Conservation (phyloP, 2,888 invertebrate genomes). For the Pardosa pseudoannulata region DNA sequence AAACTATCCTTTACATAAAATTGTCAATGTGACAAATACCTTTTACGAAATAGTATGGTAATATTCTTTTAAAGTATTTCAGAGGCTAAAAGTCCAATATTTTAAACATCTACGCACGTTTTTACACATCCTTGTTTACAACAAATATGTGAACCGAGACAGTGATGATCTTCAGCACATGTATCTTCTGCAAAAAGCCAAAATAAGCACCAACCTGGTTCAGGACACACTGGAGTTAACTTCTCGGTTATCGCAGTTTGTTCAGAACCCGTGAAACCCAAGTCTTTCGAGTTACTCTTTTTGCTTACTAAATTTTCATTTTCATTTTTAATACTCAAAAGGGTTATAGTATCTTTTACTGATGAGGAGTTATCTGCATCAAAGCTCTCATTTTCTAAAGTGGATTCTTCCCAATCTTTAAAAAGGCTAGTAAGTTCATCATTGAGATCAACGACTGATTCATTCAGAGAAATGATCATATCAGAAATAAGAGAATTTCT, state of each 20-base stretch:
- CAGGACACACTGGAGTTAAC: slow-evolving; percentile 11
- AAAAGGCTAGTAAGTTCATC: background rate
- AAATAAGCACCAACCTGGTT: slow-evolving; percentile 41
- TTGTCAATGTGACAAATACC: too few species aligned
- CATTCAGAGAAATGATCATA: background rate
- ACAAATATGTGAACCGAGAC: slow-evolving; percentile 33
- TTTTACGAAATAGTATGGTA: too few species aligned
- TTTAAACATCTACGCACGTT: slow-evolving; percentile 37
- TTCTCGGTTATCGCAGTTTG: background rate
- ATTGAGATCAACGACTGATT: too few species aligned
- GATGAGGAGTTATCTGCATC: background rate
- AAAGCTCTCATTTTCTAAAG: too few species aligned
- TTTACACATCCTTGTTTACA: slow-evolving; percentile 42
- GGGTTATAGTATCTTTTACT: background rate
- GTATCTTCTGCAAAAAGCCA: slow-evolving; percentile 35
- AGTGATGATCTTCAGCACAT: slow-evolving; percentile 30
- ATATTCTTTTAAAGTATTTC: too few species aligned
- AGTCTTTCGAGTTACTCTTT: too few species aligned
- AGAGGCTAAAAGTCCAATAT: too few species aligned
- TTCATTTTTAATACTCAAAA: too few species aligned
- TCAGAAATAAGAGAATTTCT: slow-evolving; percentile 37
- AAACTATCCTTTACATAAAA: too few species aligned
- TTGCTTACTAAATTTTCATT: too few species aligned
- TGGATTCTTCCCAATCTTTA: background rate
- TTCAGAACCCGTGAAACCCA: too few species aligned